These are phyloP conservation scores for Pygmarrhopalites habei DNA, from an alignment of 1,140 invertebrate genomes.

Conservation along the genomic window DNA sequence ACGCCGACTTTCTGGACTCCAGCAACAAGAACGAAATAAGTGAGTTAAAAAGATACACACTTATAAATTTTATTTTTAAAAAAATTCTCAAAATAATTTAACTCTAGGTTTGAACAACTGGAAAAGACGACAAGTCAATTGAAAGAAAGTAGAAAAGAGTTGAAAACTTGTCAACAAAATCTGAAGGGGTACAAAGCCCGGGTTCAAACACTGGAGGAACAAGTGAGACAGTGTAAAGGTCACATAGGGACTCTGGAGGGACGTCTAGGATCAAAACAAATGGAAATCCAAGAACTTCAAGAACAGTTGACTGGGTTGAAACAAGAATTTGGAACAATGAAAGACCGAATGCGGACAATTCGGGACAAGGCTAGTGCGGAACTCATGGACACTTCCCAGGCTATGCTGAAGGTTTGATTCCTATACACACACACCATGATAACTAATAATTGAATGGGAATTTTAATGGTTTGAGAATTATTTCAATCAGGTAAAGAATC, in stretches of 20 bases:
- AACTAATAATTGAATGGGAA: no score
- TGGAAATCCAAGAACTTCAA: background rate
- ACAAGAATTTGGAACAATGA: slow-evolving; percentile 18
- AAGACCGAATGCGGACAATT: slow-evolving; percentile 15
- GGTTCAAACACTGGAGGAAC: slow-evolving; percentile 25
- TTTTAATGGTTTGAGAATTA: no score
- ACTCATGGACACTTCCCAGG: slow-evolving; percentile 14
- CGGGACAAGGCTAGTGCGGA: slow-evolving; percentile 19
- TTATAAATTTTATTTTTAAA: slow-evolving; percentile 3
- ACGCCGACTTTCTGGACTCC: slow-evolving; percentile 8
- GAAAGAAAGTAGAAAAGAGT: slow-evolving; percentile 8
- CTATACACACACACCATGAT: no score
- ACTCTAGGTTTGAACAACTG: slow-evolving; percentile 25
- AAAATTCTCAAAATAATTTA: background rate
- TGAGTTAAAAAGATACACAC: background rate
- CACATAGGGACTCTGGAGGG: slow-evolving; percentile 20
- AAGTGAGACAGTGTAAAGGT: slow-evolving; percentile 9
- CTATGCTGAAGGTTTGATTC: slow-evolving; percentile 17
- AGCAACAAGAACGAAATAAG: slow-evolving; percentile 29
- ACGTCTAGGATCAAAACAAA: slow-evolving; percentile 10
- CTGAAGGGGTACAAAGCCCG: slow-evolving; percentile 24
- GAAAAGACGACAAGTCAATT: slow-evolving; percentile 20
- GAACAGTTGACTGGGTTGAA: slow-evolving; percentile 2
- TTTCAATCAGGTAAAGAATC: no score
- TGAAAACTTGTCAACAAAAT: slow-evolving; percentile 16